phyloP scores from a whole-genome alignment of 2,113 vertebrate species.

The Agapornis roseicollis region DNA sequence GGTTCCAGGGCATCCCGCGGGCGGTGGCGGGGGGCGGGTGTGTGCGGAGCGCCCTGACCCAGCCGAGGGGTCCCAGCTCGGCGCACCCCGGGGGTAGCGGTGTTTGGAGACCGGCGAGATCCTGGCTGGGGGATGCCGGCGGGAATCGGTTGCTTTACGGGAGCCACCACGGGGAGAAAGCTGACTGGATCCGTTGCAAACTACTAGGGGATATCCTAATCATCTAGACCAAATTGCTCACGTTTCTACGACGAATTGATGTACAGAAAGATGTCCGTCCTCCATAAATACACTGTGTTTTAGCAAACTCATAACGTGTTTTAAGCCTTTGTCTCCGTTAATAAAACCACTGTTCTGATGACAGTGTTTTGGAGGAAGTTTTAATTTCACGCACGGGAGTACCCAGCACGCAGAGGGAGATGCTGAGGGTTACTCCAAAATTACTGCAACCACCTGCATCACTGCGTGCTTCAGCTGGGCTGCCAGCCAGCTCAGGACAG shows the following conservation, averaged over 20 bases:
- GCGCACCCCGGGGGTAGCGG: background rate
- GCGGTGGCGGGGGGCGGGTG: background rate
- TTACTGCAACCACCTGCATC: background rate
- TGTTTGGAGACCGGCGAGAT: background rate
- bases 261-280: background rate
- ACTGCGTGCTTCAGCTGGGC: accelerated
- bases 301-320: background rate
- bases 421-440: background rate
- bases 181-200: slow-evolving; percentile 3
- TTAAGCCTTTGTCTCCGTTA: slow-evolving; percentile 35
- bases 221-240: background rate
- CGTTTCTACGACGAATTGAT: slow-evolving; percentile 28
- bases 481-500: too few species aligned
- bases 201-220: slow-evolving; percentile 54
- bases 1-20: background rate
- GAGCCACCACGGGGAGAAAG: slow-evolving; percentile 5
- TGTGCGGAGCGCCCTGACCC: background rate
- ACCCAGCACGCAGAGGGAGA: background rate
- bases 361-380: background rate
- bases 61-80: background rate
- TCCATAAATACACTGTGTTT: background rate
- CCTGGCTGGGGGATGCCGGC: background rate
- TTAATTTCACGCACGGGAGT: accelerated
- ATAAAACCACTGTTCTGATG: slow-evolving; percentile 59
- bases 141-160: background rate